A percentile compares a stretch with the other conserved stretches of the same genome.
These are phyloP conservation scores for Cercopithecus hamlyni DNA, from an alignment of 2,797 vertebrate genomes.

Conservation along the genomic window DNA sequence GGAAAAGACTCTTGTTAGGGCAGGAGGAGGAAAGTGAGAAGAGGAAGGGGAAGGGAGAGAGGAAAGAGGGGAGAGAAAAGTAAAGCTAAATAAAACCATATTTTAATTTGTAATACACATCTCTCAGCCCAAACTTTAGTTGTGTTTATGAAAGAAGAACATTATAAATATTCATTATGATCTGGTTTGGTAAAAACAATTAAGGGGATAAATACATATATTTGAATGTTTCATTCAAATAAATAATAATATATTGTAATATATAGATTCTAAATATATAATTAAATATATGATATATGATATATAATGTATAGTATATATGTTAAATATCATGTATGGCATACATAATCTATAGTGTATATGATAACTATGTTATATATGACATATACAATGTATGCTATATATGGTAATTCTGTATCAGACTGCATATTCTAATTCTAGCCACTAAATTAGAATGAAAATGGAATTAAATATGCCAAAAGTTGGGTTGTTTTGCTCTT, in stretches of 20 bases:
- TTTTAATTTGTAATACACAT: neutral
- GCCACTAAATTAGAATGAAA: neutral
- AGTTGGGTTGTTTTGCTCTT: neutral
- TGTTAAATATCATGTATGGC: neutral
- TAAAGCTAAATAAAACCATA: neutral
- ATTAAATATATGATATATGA: neutral
- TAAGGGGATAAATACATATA: neutral
- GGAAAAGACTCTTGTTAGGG: neutral
- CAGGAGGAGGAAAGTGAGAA: neutral
- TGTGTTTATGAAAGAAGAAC: neutral
- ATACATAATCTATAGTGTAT: neutral
- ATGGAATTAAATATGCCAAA: neutral
- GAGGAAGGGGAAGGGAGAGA: no score
- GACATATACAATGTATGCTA: neutral
- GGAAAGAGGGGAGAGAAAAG: neutral
- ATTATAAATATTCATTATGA: neutral
- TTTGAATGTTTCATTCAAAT: conserved; percentile 9
- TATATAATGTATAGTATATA: neutral
- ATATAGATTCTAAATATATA: neutral
- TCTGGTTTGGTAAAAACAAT: neutral
- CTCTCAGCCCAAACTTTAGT: neutral
- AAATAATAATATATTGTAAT: neutral
- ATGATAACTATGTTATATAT: neutral
- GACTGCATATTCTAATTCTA: neutral
- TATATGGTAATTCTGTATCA: neutral